Evolutionary conservation across 2,797 vertebrate species (phyloP).

Genomic region (Eulemur coronatus): DNA sequence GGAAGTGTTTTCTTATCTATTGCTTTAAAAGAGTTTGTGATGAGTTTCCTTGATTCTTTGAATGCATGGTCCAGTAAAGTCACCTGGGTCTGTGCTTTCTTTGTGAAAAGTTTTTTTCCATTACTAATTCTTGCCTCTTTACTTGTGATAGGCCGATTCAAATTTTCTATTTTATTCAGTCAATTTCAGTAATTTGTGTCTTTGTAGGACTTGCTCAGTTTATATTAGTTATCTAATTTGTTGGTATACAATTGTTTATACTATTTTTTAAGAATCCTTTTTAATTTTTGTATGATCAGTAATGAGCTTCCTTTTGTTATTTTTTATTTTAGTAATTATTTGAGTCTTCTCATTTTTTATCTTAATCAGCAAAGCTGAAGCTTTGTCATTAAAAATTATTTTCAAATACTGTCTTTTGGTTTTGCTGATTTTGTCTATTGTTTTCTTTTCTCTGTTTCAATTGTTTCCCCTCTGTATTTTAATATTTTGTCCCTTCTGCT

Average conservation of each 20-base stretch:
- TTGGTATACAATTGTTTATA: neutral
- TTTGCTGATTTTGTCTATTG: neutral
- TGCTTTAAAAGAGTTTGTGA: neutral
- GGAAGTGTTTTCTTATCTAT: neutral
- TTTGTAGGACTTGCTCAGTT: neutral
- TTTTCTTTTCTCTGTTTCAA: neutral
- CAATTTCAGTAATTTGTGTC: neutral
- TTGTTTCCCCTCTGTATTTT: neutral
- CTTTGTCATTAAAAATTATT: neutral
- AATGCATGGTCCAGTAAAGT: neutral
- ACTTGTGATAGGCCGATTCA: neutral
- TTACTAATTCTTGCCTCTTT: neutral
- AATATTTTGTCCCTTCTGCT: neutral
- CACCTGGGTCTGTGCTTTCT: neutral
- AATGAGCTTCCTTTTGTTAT: neutral
- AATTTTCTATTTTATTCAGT: neutral
- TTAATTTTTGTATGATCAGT: neutral
- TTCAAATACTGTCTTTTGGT: neutral
- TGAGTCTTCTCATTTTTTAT: neutral
- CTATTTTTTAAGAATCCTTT: neutral
- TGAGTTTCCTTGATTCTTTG: neutral
- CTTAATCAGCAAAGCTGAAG: neutral
- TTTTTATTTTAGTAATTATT: neutral
- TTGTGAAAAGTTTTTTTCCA: neutral
- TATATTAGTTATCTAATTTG: neutral